Evolutionary conservation across 2,113 vertebrate genomes (phyloP).

Genomic region (Chaetodon auriga): DNA sequence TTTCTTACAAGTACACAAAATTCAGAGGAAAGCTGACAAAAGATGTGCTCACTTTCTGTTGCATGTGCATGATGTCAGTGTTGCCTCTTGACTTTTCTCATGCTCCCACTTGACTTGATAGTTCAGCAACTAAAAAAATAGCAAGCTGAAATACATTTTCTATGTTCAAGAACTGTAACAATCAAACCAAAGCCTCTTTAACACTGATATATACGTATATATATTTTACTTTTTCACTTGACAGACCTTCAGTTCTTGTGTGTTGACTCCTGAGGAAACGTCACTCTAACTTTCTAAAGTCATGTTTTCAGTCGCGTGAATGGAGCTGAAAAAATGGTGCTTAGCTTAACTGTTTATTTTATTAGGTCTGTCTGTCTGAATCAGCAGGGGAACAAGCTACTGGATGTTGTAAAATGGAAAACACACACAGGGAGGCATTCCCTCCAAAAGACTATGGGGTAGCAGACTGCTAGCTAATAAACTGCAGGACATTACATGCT

Average conservation of each 20-base stretch:
- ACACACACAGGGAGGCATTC: constrained; percentile 69
- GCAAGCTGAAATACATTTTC: not conserved
- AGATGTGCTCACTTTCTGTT: not conserved
- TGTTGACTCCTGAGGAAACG: not conserved
- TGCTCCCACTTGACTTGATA: not conserved
- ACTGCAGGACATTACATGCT: constrained; percentile 75
- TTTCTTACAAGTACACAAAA: constrained; percentile 37
- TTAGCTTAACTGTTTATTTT: constrained; percentile 60
- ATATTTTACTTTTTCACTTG: not conserved
- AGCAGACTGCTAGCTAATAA: constrained; percentile 70
- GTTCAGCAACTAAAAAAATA: not conserved
- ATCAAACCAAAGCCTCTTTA: not conserved
- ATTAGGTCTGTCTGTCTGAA: constrained; percentile 81
- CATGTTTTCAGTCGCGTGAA: constrained; percentile 22
- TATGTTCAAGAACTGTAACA: not conserved
- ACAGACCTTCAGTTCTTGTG: not conserved
- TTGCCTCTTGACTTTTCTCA: not conserved
- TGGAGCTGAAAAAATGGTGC: constrained; percentile 6
- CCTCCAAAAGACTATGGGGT: constrained; percentile 62
- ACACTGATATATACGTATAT: too few relatives aligned
- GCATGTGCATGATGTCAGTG: not conserved
- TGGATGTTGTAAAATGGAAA: constrained; percentile 78
- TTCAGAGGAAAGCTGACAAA: constrained; percentile 28
- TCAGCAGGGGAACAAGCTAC: constrained; percentile 79
- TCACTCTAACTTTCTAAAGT: not conserved